Base-by-base conservation (phyloP, 1,140 invertebrate species). In the Ceratoteleas bidentatus region DNA sequence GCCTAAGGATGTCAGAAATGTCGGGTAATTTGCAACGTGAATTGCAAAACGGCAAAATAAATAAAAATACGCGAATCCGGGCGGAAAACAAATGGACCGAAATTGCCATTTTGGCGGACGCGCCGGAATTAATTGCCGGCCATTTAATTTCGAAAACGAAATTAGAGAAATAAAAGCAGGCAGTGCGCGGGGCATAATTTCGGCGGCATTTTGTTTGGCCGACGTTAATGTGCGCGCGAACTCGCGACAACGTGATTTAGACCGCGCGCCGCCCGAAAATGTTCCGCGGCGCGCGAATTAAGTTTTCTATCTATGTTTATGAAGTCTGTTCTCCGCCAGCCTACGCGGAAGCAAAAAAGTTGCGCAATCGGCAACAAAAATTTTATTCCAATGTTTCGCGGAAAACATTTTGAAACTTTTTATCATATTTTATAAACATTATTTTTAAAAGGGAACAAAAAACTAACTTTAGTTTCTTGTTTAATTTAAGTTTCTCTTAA, bases 261-360 rank as follows among this genome's bases (percentile, higher is more conserved):
- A 58, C 64, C 47, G 40, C 43, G 38, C 24, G 66, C 49, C n/a
- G n/a, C n/a, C n/a, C n/a, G n/a, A 69, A 69, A 58, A 52, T 58
- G 65, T 69, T 14, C 16, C 65, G 65, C 65, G 3, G 24, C 38
- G 24, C 45, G 33, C 56, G 52, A 60, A 69, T 69, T 60, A 69
- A 60, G 66, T 69, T 69, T 69, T 33, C 56, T 47, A 50, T 47
- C 45, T 33, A 36, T 58, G 54, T 68, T 68, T 57, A 68, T 60
- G 54, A 52, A 58, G 66, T 60, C 40, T 40, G 45, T 69, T 69
- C 40, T 57, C 10, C 38, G n/a, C 43, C 32, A 49, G 53, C 36
- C 9, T 32, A 11, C 6, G 16, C 50, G 50, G 36, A 47, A 66
- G n/a, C n/a, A n/a, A 66, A 66, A 56, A 45, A 54, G 11, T 45